Base-by-base conservation (phyloP, 2,113 vertebrate genomes). In the Dromaius novaehollandiae region DNA sequence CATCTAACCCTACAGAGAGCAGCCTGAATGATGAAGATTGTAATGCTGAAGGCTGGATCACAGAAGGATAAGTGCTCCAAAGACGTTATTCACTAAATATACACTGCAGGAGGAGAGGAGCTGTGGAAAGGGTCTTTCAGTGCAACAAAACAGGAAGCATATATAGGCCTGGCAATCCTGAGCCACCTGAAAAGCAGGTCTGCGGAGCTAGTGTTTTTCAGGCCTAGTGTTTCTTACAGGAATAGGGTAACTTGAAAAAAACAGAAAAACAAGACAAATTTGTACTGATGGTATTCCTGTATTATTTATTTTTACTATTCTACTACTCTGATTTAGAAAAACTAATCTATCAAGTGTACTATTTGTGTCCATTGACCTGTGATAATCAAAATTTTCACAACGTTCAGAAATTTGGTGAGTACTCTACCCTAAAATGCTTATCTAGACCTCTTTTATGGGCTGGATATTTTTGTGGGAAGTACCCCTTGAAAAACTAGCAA, bases 121-220 rank as follows among this genome's bases (percentile, higher is more conserved):
- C 2, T 34, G 9, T 11, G 8, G 40, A 73, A 74, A 70, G 11
- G 0, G 4, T 69, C 24, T 51, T 3, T 51, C 42, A 11, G 6
- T 13, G 12, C 53, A 42, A 34, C 4, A 65, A 26, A 26, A 22
- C 4, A 63, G 13, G 11, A 70, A 3, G 3, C 15, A 24, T 2
- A 3, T 21, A 18, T 2, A 6, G 19, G 38, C 8, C 9, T 20
- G 15, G 7, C 4, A 60, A 18, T 32, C 18, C 18, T 25, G 8
- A 71, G 8, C 8, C 22, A 66, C 4, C 11, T 26, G 42, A 36
- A 42, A 81, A 68, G 4, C 16, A 21, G 2, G 3, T 7, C 0
- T 0, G 46, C 9, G 6, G 2, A 0, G 1, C 42, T 4, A 48
- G 8, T 30, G 9, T 18, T 20, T 17, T 22, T 13, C 20, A 13